Percentiles rank a stretch among this genome's conserved stretches.
Conservation (phyloP, 2,888 invertebrate species). For the Linnaemya vulpina region DNA sequence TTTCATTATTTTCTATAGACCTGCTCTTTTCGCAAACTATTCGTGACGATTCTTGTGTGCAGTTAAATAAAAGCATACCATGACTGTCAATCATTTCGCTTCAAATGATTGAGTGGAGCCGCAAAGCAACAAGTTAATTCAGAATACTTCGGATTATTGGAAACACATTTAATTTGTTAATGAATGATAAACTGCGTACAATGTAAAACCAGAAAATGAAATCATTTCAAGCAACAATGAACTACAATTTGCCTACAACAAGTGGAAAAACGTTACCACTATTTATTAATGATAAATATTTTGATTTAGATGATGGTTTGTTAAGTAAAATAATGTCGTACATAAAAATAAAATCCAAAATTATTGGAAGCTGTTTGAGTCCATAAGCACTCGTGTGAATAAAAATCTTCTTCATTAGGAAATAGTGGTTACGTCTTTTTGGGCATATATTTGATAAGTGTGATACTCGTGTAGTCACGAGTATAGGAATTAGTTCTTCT, state of each 20-base stretch:
- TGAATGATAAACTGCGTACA: conserved; percentile 24
- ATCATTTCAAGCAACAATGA: not conserved
- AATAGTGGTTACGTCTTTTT: too few species aligned
- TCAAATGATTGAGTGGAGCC: not conserved
- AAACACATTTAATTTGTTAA: conserved; percentile 25
- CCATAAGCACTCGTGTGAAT: too few species aligned
- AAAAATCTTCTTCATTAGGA: too few species aligned
- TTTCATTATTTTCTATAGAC: not conserved
- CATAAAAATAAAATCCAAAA: too few species aligned
- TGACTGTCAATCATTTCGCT: conserved; percentile 23
- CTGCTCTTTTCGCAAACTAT: not conserved
- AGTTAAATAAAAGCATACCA: not conserved
- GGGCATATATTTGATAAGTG: too few species aligned
- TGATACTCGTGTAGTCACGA: too few species aligned
- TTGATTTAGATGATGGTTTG: too few species aligned
- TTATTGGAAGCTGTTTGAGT: too few species aligned
- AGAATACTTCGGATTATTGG: not conserved
- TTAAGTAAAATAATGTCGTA: too few species aligned
- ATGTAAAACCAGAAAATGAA: not conserved
- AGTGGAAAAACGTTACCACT: too few species aligned
- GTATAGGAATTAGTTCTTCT: too few species aligned
- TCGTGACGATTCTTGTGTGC: not conserved
- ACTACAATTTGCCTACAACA: not conserved
- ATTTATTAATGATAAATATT: too few species aligned
- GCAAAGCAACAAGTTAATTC: not conserved